These are phyloP conservation scores for Penaeus indicus DNA, from an alignment of 1,140 invertebrate genomes.

Conservation along the genomic window DNA sequence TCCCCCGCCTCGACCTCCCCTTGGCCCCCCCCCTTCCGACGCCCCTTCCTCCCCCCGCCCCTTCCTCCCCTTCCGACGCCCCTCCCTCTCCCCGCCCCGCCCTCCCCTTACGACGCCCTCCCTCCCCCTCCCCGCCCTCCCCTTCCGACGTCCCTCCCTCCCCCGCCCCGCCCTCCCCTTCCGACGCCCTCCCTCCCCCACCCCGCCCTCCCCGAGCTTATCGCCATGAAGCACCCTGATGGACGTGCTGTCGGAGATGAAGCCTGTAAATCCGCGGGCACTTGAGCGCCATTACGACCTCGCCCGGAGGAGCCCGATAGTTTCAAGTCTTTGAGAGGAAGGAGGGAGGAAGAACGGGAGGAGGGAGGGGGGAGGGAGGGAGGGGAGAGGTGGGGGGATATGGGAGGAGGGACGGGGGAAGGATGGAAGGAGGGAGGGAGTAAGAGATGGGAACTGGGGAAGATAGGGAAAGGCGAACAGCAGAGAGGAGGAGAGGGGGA, in stretches of 20 bases:
- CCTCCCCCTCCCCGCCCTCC: too few species aligned
- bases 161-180: not conserved
- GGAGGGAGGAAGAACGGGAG: not conserved
- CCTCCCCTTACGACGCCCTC: not conserved
- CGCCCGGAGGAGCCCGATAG: not conserved
- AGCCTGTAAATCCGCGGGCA: conserved; percentile 50
- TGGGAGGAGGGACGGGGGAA: too few species aligned
- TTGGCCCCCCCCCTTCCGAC: not conserved
- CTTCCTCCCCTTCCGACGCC: not conserved
- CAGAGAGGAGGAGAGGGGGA: too few species aligned
- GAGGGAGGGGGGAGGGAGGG: not conserved
- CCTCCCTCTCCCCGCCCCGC: not conserved
- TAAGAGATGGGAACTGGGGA: too few species aligned
- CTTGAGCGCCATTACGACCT: conserved; percentile 58
- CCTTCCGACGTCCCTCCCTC: not conserved
- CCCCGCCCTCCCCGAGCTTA: conserved; percentile 36
- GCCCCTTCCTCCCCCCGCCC: not conserved
- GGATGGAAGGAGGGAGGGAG: too few species aligned
- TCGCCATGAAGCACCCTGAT: conserved; percentile 54
- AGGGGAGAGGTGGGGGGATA: not conserved
- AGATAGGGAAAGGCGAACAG: too few species aligned
- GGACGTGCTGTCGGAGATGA: conserved; percentile 57
- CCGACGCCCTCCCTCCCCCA: not conserved
- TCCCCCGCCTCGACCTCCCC: not conserved
- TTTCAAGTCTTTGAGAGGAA: conserved; percentile 10